phyloP scores from a whole-genome alignment of 2,797 vertebrate genomes.

The Petrocephalus schoutedeni region DNA sequence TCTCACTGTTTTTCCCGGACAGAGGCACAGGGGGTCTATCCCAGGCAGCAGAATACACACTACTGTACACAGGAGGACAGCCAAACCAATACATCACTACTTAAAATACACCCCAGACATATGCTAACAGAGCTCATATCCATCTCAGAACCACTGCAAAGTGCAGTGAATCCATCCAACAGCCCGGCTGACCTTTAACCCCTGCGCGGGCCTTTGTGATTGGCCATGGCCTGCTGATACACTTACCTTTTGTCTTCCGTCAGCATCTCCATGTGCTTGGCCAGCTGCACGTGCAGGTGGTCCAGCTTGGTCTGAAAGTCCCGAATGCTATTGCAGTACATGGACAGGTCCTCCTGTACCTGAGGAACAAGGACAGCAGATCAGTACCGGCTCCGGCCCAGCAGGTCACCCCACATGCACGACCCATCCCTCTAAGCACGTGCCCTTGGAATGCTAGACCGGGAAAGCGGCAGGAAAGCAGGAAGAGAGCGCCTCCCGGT shows the following conservation, averaged over 20 bases:
- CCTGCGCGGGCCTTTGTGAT: neutral
- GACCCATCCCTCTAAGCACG: neutral
- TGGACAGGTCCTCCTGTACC: constrained; percentile 68
- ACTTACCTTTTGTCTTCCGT: constrained; percentile 60
- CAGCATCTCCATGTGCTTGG: constrained; percentile 55
- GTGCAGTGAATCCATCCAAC: neutral
- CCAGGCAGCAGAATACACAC: neutral
- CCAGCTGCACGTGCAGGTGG: constrained; percentile 59
- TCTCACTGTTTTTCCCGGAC: neutral
- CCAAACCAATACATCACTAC: neutral
- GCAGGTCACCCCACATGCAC: neutral
- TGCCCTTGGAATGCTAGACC: neutral
- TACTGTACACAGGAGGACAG: neutral
- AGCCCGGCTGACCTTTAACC: neutral
- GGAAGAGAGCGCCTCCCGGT: neutral
- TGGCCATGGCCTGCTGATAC: neutral
- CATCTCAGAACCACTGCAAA: neutral
- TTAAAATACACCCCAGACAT: neutral
- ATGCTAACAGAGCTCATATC: neutral
- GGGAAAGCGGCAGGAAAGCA: neutral
- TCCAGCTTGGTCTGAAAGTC: constrained; percentile 67
- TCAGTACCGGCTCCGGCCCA: neutral
- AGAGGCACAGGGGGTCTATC: neutral
- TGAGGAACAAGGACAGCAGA: constrained; percentile 38
- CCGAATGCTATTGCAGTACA: constrained; percentile 60